Conservation (phyloP, 1,140 invertebrate genomes). For the Bactericera cockerelli region DNA sequence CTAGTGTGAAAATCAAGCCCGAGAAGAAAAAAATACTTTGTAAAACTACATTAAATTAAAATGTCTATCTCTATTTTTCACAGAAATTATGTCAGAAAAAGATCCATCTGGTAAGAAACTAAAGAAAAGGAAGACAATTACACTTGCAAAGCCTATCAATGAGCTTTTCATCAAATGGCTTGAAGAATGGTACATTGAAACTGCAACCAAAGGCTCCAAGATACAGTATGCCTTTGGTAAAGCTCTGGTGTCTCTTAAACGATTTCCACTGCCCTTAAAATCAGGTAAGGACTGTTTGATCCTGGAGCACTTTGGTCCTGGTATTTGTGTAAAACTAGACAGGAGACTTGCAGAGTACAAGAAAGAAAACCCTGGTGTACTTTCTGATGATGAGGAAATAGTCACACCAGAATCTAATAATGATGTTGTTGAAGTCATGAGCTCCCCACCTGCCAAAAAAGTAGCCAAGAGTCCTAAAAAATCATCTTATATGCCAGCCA, state of each 20-base stretch:
- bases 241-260: conserved; percentile 58
- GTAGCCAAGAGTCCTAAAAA: background rate
- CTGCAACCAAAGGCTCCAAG: conserved; percentile 47
- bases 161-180: conserved; percentile 73
- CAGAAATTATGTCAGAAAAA: no score
- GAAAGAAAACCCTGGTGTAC: conserved; percentile 17
- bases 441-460: background rate
- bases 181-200: conserved; percentile 57
- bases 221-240: conserved; percentile 51
- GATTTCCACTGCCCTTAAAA: conserved; percentile 62
- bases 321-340: conserved; percentile 63
- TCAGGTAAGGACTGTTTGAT: conserved; percentile 72
- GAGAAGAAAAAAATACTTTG: no score
- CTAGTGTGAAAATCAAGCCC: no score
- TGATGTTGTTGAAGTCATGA: background rate
- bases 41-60: no score
- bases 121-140: conserved; percentile 16
- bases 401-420: background rate
- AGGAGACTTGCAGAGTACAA: conserved; percentile 43
- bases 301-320: conserved; percentile 65
- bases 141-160: conserved; percentile 40
- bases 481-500: conserved; percentile 34
- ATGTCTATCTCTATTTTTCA: no score
- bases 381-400: background rate
- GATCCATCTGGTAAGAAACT: background rate